Evolutionary conservation across 2,113 vertebrate species (phyloP), one percentile per base, ranked within the genome.

Genomic region (Tretioscincus oriximinensis): DNA sequence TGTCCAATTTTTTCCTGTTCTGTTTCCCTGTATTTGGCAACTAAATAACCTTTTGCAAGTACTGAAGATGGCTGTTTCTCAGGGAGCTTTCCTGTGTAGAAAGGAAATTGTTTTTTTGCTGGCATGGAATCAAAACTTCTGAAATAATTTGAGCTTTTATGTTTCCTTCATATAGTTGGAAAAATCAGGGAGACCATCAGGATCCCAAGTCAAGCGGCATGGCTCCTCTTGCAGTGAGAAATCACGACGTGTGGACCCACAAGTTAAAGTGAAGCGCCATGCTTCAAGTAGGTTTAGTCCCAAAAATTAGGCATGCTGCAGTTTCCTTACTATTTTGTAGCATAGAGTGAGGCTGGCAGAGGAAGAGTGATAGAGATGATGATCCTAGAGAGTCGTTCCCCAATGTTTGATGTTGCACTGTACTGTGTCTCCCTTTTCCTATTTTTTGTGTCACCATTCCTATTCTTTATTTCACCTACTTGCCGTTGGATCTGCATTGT

Each of bases 181-280:
- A 81, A 95, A 97, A 82, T 92, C 95, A 28, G 93, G 92, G 51
- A 83, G 82, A 45, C 90, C 92, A 0, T 9, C 91, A 0, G 96
- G 91, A 45, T 87, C 95, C 74, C 96, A 96, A 84, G 95, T 96
- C 84, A 98, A 97, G 86, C 94, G 95, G 24, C 96, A 96, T 1
- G 97, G 97, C 9, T 97, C 96, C 77, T 97, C 96, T 87, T 97
- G 97, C 92, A 97, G 96, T 21, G 97, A 96, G 82, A 97, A 97
- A 83, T 96, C 96, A 0, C 95, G 95, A 71, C 94, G 94, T 12
- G 93, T 94, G 85, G 96, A 98, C 74, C 93, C 97, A 0, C 93
- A 95, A 74, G 95, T 95, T 88, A 96, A 96, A 87, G 94, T 99
- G 88, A 99, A 98, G 88, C 95, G 96, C 69, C 96, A 96, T 0